Conservation (phyloP, 2,797 vertebrate species). For the Oreochromis grahami region DNA sequence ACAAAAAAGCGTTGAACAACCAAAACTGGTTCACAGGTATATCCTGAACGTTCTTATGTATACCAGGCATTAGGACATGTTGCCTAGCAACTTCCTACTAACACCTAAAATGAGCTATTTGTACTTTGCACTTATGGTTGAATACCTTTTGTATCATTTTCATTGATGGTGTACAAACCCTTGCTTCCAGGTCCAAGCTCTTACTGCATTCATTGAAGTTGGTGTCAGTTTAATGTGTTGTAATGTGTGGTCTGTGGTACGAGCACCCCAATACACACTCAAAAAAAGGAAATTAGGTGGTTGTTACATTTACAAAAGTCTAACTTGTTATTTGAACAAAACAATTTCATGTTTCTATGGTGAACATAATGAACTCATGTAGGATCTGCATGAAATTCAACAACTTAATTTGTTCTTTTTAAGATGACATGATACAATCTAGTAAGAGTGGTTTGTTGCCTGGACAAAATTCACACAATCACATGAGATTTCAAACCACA, state of each 20-base stretch:
- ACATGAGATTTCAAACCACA: neutral
- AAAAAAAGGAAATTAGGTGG: fast-evolving
- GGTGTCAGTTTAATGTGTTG: neutral
- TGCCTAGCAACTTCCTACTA: neutral
- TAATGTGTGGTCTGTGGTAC: neutral
- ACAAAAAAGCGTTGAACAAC: neutral
- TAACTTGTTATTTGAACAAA: neutral
- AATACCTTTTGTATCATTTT: neutral
- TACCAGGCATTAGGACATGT: neutral
- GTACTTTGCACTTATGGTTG: neutral
- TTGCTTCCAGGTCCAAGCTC: neutral
- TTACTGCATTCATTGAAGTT: neutral
- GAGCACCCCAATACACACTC: too few species aligned
- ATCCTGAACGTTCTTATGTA: neutral
- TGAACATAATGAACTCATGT: neutral
- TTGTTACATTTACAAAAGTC: neutral
- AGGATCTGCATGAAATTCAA: fast-evolving
- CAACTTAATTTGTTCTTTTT: neutral
- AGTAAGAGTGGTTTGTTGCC: neutral
- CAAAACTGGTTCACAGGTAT: neutral
- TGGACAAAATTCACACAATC: neutral
- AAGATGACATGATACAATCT: fast-evolving
- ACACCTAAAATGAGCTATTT: neutral
- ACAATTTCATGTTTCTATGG: neutral
- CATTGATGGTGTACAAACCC: fast-evolving